Conservation (phyloP, 2,888 invertebrate species). For the Volucella inanis region DNA sequence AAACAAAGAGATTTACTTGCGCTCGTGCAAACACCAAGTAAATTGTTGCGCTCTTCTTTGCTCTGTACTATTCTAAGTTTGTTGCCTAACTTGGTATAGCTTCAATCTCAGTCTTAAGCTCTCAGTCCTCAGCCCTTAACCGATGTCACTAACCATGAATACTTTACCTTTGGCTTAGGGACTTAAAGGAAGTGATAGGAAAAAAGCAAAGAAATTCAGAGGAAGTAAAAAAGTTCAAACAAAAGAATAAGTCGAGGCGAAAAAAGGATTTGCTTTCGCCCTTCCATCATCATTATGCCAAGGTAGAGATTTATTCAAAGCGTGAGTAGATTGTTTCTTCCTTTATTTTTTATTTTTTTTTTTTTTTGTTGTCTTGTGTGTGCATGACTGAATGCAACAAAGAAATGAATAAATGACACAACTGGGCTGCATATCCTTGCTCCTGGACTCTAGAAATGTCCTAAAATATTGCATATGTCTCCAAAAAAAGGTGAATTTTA, state of each 20-base stretch:
- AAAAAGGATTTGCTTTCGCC: constrained; percentile 52
- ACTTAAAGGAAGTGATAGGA: constrained; percentile 15
- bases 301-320: constrained; percentile 66
- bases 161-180: constrained; percentile 42
- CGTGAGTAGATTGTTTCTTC: constrained; percentile 20
- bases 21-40: constrained; percentile 60
- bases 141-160: constrained; percentile 8
- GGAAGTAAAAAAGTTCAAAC: constrained; percentile 40
- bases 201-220: constrained; percentile 3
- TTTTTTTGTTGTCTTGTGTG: background rate
- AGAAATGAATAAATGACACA: constrained; percentile 2
- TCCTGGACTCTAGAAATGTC: too few relatives aligned
- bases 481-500: too few relatives aligned
- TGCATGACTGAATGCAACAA: constrained; percentile 51
- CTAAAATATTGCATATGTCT: too few relatives aligned
- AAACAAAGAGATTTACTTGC: constrained; percentile 51
- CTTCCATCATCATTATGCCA: constrained; percentile 60
- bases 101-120: too few relatives aligned
- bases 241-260: constrained; percentile 35
- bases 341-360: constrained; percentile 17
- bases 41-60: constrained; percentile 43
- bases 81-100: too few relatives aligned
- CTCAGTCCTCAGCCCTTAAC: background rate
- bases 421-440: too few relatives aligned
- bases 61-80: too few relatives aligned